Conservation (phyloP, 2,888 invertebrate genomes). For the Tachina lurida region DNA sequence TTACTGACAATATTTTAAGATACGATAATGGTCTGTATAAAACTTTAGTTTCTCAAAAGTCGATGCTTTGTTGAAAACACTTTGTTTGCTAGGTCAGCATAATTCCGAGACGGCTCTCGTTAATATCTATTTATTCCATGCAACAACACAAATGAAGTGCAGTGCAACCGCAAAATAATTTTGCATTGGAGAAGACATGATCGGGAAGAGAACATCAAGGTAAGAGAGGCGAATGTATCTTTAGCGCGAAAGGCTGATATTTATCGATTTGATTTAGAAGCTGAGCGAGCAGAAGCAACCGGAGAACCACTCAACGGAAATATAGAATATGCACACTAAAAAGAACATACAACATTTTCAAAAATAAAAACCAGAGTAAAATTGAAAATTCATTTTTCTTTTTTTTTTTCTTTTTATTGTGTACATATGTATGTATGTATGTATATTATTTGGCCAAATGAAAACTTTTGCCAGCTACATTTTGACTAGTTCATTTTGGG, state of each 20-base stretch:
- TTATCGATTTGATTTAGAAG: not conserved
- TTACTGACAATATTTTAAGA: too few species aligned
- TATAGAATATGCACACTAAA: constrained; percentile 60
- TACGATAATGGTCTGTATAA: too few species aligned
- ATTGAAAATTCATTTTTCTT: constrained; percentile 45
- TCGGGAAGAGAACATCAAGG: constrained; percentile 17
- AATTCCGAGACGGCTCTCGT: not conserved
- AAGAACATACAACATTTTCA: constrained; percentile 55
- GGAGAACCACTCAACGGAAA: constrained; percentile 67
- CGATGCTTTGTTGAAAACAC: too few species aligned
- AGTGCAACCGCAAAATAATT: constrained; percentile 49
- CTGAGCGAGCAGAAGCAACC: constrained; percentile 27
- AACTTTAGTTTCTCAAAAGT: too few species aligned
- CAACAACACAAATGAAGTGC: not conserved
- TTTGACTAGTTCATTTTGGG: constrained; percentile 67
- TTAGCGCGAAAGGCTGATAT: constrained; percentile 2
- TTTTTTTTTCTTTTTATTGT: constrained; percentile 16
- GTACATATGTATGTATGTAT: constrained; percentile 16
- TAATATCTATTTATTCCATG: not conserved
- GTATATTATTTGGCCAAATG: constrained; percentile 43
- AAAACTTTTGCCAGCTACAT: constrained; percentile 65
- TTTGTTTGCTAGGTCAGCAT: not conserved
- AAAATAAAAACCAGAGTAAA: constrained; percentile 51
- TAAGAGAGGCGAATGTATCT: constrained; percentile 8
- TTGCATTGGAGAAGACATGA: constrained; percentile 59